Percentiles rank a stretch among this genome's conserved stretches.
phyloP scores from a whole-genome alignment of 1,140 invertebrate species.

The Drosophila nasuta region DNA sequence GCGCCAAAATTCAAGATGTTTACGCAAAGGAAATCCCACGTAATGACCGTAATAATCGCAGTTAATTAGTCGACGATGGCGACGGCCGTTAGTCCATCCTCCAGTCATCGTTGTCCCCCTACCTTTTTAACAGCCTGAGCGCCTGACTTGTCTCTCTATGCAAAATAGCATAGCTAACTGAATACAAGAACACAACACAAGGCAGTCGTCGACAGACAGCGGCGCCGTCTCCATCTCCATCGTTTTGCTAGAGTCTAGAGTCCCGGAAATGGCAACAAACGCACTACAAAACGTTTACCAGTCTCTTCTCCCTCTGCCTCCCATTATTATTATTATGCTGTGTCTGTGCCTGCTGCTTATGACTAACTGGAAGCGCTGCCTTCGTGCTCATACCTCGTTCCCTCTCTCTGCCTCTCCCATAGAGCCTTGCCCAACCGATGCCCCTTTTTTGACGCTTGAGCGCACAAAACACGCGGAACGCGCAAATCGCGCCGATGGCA shows the following conservation, averaged over 20 bases:
- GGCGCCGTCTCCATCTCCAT: slow-evolving; percentile 34
- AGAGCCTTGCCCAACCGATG: slow-evolving; percentile 18
- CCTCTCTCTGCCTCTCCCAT: background rate
- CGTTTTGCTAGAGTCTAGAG: slow-evolving; percentile 3
- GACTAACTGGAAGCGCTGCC: slow-evolving; percentile 61
- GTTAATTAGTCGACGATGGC: slow-evolving; percentile 84
- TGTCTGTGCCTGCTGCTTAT: slow-evolving; percentile 33
- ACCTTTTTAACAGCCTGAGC: background rate
- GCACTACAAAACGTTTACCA: slow-evolving; percentile 66
- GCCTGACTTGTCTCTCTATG: slow-evolving; percentile 67
- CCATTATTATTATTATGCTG: background rate
- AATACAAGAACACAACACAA: slow-evolving; percentile 48
- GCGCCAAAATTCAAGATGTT: slow-evolving; percentile 84
- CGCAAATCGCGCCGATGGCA: slow-evolving; percentile 14
- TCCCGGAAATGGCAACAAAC: slow-evolving; percentile 77
- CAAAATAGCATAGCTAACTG: slow-evolving; percentile 61
- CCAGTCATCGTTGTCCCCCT: background rate
- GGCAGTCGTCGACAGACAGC: slow-evolving; percentile 37
- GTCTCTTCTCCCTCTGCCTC: background rate
- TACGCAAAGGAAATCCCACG: slow-evolving; percentile 85
- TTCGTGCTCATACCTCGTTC: background rate
- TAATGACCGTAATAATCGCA: slow-evolving; percentile 85
- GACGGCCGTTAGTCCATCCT: slow-evolving; percentile 59
- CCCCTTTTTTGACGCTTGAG: slow-evolving; percentile 70
- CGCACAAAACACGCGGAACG: slow-evolving; percentile 54